These are phyloP conservation scores for Callithrix jacchus DNA, from an alignment of 2,113 vertebrate genomes.

Conservation along the genomic window DNA sequence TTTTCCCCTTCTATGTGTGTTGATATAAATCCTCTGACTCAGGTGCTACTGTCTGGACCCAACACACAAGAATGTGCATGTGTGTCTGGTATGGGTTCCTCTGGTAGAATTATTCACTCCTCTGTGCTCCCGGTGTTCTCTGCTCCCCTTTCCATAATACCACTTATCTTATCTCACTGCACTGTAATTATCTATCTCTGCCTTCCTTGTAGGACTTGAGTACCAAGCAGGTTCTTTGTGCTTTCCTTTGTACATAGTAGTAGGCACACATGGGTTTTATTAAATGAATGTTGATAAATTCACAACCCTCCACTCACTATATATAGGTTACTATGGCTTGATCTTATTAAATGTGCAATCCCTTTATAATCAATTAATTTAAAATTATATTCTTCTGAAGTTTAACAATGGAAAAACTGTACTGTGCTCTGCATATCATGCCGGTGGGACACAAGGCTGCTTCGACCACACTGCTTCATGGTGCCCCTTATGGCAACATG, in stretches of 20 bases:
- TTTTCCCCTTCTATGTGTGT: neutral
- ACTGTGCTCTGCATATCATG: neutral
- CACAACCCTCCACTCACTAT: neutral
- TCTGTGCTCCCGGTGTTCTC: neutral
- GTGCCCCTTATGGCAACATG: neutral
- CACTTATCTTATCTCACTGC: neutral
- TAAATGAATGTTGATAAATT: slow-evolving; percentile 23
- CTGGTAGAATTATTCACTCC: neutral
- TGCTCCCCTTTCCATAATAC: neutral
- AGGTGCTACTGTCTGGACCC: slow-evolving; percentile 15
- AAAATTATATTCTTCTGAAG: slow-evolving; percentile 40
- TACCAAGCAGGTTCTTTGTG: neutral
- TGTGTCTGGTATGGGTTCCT: neutral
- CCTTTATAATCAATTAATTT: slow-evolving; percentile 43
- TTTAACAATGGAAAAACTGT: slow-evolving; percentile 29
- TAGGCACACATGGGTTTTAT: slow-evolving; percentile 13
- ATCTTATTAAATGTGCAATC: slow-evolving; percentile 23
- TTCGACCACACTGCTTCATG: neutral
- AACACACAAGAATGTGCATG: neutral
- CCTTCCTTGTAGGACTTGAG: slow-evolving; percentile 29
- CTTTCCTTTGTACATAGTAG: neutral
- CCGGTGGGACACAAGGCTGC: neutral
- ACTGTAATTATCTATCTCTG: neutral
- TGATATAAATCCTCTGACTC: neutral
- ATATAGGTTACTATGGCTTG: slow-evolving; percentile 19